These are phyloP conservation scores for Hippopotamus amphibius DNA, from an alignment of 2,113 vertebrate genomes.

Conservation along the genomic window DNA sequence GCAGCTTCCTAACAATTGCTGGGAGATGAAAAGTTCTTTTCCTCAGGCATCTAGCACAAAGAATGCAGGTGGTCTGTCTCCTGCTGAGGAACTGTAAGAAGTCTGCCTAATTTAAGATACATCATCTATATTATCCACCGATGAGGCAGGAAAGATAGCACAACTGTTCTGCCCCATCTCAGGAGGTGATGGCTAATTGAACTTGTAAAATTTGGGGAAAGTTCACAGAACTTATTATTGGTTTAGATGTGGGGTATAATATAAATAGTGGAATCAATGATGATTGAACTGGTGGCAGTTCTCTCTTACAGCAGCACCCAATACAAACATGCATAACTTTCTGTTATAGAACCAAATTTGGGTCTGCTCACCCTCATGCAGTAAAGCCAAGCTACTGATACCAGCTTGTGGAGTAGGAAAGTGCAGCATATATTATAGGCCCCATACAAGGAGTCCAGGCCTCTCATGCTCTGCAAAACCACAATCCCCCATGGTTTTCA, in stretches of 20 bases:
- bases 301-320: background rate
- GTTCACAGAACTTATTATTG: background rate
- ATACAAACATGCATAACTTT: background rate
- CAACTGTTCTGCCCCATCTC: background rate
- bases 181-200: background rate
- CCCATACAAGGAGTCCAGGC: background rate
- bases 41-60: background rate
- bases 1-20: background rate
- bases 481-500: background rate
- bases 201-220: background rate
- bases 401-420: background rate
- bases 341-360: background rate
- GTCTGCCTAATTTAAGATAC: background rate
- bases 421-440: background rate
- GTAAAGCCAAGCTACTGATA: too few relatives aligned
- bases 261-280: background rate
- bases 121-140: background rate
- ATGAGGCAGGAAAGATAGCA: background rate
- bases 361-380: background rate
- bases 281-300: background rate
- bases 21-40: background rate
- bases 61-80: background rate
- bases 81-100: background rate
- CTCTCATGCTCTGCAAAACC: background rate
- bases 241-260: background rate